A percentile compares a stretch with the other conserved stretches of the same genome.
phyloP scores from a whole-genome alignment of 1,140 invertebrate genomes.

The Bombus terrestris region DNA sequence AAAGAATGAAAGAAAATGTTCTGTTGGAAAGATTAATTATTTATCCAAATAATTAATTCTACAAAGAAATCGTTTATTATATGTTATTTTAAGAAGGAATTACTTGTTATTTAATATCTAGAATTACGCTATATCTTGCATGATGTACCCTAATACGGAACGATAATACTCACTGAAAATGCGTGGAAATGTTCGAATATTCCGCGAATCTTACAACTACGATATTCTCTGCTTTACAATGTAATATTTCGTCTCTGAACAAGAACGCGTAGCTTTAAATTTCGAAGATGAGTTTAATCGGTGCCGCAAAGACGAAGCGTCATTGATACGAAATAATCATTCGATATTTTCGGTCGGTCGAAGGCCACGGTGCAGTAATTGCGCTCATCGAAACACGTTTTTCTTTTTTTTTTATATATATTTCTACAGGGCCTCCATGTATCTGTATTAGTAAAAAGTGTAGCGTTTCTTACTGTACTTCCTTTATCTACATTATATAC shows the following conservation, averaged over 20 bases:
- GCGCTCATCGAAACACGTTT: background rate
- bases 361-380: constrained; percentile 30
- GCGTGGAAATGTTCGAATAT: background rate
- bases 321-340: constrained; percentile 18
- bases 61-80: background rate
- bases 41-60: background rate
- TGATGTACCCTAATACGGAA: background rate
- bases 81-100: background rate
- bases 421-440: background rate
- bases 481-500: background rate
- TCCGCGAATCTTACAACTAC: background rate
- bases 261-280: background rate
- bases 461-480: background rate
- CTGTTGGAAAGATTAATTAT: background rate
- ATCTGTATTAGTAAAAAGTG: background rate
- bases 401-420: background rate
- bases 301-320: background rate
- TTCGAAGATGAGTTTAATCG: background rate
- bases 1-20: background rate
- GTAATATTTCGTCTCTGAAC: background rate
- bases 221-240: background rate
- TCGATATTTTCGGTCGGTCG: constrained; percentile 26
- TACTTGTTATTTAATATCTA: background rate
- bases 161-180: constrained; percentile 18
- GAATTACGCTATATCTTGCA: background rate